phyloP scores from a whole-genome alignment of 2,888 invertebrate species.

The Hylaea fasciaria region DNA sequence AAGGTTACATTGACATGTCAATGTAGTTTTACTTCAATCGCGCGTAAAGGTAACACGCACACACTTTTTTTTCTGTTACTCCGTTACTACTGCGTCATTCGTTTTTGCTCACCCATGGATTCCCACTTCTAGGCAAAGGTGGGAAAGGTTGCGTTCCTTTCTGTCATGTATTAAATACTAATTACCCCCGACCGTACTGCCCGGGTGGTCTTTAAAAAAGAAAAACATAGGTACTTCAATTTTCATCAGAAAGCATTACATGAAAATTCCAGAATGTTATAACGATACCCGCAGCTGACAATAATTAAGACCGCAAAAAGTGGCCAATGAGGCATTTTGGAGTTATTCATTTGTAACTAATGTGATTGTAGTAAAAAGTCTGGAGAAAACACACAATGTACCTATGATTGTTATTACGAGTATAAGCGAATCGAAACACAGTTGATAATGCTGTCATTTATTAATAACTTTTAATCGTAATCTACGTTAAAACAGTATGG shows the following conservation, averaged over 20 bases:
- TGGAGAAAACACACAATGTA: slow-evolving; percentile 1
- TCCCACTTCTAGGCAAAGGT: too few species aligned
- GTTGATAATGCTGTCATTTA: slow-evolving; percentile 48
- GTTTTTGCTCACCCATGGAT: too few species aligned
- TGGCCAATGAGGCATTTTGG: neutral
- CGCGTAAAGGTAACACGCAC: too few species aligned
- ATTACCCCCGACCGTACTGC: neutral
- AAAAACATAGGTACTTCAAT: neutral
- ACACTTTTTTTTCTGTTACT: too few species aligned
- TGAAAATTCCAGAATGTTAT: slow-evolving; percentile 15
- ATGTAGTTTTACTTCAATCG: too few species aligned
- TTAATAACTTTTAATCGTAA: slow-evolving; percentile 45
- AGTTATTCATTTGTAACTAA: slow-evolving; percentile 12
- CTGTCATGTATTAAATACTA: too few species aligned
- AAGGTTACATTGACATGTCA: too few species aligned
- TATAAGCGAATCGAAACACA: neutral
- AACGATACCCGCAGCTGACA: slow-evolving; percentile 4
- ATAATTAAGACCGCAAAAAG: slow-evolving; percentile 12
- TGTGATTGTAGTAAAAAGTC: slow-evolving; percentile 1
- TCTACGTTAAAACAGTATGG: neutral
- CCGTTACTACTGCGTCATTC: too few species aligned
- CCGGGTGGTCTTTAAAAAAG: slow-evolving; percentile 10
- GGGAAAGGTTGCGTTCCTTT: too few species aligned
- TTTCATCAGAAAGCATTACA: slow-evolving; percentile 10
- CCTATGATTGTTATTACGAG: too few species aligned